A percentile compares a stretch with the other conserved stretches of the same genome.
phyloP scores from a whole-genome alignment of 2,113 vertebrate species.

The Dendrocopos noguchii region DNA sequence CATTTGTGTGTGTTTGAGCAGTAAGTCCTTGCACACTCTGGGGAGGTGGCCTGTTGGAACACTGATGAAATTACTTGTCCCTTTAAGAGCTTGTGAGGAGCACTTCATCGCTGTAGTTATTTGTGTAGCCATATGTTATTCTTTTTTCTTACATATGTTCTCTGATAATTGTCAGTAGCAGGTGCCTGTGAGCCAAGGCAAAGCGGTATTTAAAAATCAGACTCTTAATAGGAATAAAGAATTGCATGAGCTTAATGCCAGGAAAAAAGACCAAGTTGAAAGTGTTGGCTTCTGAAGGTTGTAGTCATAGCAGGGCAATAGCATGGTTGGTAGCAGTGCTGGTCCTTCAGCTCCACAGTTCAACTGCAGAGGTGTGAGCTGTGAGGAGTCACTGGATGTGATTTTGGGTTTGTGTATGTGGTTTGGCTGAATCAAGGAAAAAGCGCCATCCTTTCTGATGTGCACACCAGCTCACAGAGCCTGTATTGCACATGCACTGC shows the following conservation, averaged over 20 bases:
- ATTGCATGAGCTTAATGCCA: not conserved
- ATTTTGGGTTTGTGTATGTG: not conserved
- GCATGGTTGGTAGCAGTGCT: not conserved
- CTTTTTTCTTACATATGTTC: conserved; percentile 45
- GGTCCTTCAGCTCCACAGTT: not conserved
- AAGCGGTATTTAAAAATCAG: conserved; percentile 32
- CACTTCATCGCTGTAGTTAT: not conserved
- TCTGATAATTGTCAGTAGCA: conserved; percentile 45
- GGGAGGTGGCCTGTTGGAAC: not conserved
- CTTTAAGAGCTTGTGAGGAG: not conserved
- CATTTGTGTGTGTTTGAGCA: rapidly evolving
- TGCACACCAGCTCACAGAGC: not conserved
- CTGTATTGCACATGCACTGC: rapidly evolving
- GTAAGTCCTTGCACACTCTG: rapidly evolving
- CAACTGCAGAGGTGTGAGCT: not conserved
- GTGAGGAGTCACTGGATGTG: not conserved
- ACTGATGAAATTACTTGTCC: not conserved
- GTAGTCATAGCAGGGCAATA: rapidly evolving
- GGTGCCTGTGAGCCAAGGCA: not conserved
- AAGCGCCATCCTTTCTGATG: not conserved
- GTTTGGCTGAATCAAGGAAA: not conserved
- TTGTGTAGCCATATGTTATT: conserved; percentile 41
- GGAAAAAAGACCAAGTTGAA: not conserved
- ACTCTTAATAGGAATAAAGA: not conserved
- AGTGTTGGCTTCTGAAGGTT: not conserved